Base-by-base conservation (phyloP, 2,888 invertebrate species). In the Meiosimyza decipiens region DNA sequence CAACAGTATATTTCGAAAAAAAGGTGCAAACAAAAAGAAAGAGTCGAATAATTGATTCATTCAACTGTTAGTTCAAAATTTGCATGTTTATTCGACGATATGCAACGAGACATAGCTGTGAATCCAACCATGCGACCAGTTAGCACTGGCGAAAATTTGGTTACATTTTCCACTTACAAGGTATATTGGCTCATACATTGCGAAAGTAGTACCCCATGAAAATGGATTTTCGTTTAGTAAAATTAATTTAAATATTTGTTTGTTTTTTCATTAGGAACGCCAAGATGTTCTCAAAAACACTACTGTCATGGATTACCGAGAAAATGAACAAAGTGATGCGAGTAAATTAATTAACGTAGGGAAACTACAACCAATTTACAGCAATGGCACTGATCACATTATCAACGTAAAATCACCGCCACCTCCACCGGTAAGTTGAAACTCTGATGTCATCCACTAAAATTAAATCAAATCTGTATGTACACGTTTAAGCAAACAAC, bases 251-350 rank as follows among this genome's bases (percentile, higher is more conserved):
- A 22, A 22, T 57, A 55, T 57, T 69, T 49, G 1, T 59, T 9
- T 55, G 13, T 28, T 13, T 51, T 65, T 65, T 72, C 76, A 77
- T 6, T 75, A 87, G 86, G 87, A 87, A 71, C 83, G 86, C 59
- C 83, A 84, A 60, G 85, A 86, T 73, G 85, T 85, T 22, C 79
- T 87, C 40, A 83, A 82, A 15, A 85, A 85, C 73, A 86, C 86
- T 64, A 81, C 82, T 73, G 82, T 87, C 71, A 85, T 85, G 84
- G 83, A 84, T 73, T 85, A 87, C 77, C 84, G 84, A 73, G 84
- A 83, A 68, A 84, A 84, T 73, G 82, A 81, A 80, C 84, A 86
- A 51, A 40, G 6, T 40, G 40, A 40, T 40, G 6, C 40, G 40
- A 40, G 9, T 40, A 40, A 40, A 7, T 40, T 40, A 51, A 50